Evolutionary conservation across 2,797 vertebrate genomes (phyloP).

Genomic region (Siniperca undulata): DNA sequence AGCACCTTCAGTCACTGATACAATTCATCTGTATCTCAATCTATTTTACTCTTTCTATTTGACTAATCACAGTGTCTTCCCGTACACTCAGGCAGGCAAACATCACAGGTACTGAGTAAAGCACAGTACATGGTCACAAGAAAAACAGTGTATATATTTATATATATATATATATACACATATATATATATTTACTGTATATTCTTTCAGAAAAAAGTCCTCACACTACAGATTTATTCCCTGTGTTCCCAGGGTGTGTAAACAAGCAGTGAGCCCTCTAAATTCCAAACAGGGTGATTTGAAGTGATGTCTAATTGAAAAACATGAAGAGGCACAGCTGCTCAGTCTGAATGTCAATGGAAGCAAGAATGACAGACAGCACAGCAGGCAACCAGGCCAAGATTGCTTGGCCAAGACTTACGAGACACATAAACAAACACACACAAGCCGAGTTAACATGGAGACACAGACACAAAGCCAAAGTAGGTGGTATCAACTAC

Average conservation of each 20-base stretch:
- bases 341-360: conserved; percentile 83
- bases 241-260: conserved; percentile 60
- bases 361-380: conserved; percentile 79
- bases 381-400: conserved; percentile 72
- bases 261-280: conserved; percentile 77
- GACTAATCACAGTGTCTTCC: neutral
- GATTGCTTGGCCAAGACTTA: conserved; percentile 72
- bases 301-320: conserved; percentile 84
- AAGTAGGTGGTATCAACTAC: conserved; percentile 52
- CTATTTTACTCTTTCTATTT: neutral
- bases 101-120: conserved; percentile 7
- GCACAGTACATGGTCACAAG: conserved; percentile 7
- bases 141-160: neutral
- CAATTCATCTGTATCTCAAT: neutral
- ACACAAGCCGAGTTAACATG: conserved; percentile 58
- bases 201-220: conserved; percentile 12
- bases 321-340: conserved; percentile 79
- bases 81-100: neutral
- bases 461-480: conserved; percentile 55
- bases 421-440: conserved; percentile 77
- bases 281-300: conserved; percentile 76
- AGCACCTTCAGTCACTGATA: neutral
- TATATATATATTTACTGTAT: neutral
- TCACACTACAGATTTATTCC: conserved; percentile 38
- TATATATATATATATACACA: no score